Conservation (phyloP, 1,140 invertebrate species). For the Drosophila asahinai region DNA sequence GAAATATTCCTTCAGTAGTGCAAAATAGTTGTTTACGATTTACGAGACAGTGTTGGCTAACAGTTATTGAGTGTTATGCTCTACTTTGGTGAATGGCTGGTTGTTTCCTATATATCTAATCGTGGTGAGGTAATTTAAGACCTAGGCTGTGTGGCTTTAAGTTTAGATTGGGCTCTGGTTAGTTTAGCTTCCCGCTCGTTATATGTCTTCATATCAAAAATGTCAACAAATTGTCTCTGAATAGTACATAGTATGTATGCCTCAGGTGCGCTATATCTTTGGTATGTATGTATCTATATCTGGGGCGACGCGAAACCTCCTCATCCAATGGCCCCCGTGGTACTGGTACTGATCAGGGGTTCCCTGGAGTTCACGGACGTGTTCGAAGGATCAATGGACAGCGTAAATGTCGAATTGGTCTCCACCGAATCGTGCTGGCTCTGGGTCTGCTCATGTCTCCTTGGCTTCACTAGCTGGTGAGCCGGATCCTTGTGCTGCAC, state of each 20-base stretch:
- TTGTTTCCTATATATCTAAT: constrained; percentile 22
- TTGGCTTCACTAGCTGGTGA: constrained; percentile 71
- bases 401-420: constrained; percentile 73
- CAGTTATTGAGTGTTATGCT: constrained; percentile 28
- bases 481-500: constrained; percentile 73
- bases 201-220: constrained; percentile 47
- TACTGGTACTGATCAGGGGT: constrained; percentile 77
- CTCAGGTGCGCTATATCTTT: constrained; percentile 43
- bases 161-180: constrained; percentile 22
- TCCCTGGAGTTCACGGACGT: constrained; percentile 83
- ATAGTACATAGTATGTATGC: constrained; percentile 26
- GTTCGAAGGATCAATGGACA: constrained; percentile 83
- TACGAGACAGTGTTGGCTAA: constrained; percentile 19
- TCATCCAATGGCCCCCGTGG: constrained; percentile 69
- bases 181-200: constrained; percentile 17
- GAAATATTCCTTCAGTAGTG: constrained; percentile 18
- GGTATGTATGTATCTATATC: constrained; percentile 28
- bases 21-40: constrained; percentile 6
- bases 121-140: constrained; percentile 46
- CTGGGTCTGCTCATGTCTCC: constrained; percentile 86
- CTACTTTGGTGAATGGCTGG: constrained; percentile 17
- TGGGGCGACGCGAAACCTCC: not conserved
- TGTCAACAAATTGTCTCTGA: constrained; percentile 37
- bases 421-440: constrained; percentile 86
- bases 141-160: constrained; percentile 40